Evolutionary conservation across 1,140 invertebrate genomes (phyloP).

Genomic region (Portunus trituberculatus): DNA sequence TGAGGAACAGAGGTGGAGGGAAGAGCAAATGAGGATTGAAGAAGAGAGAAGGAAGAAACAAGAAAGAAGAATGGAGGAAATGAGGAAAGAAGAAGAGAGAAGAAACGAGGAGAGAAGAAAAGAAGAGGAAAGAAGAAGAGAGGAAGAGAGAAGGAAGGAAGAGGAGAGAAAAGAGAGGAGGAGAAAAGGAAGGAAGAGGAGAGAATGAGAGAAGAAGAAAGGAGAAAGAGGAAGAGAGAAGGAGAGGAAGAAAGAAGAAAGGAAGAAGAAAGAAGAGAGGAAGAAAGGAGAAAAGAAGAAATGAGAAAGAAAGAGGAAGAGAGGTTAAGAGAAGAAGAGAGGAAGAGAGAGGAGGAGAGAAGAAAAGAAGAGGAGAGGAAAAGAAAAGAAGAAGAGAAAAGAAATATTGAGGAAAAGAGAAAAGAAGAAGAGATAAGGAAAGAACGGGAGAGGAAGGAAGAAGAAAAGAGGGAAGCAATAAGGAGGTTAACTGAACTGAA

Average conservation of each 20-base stretch:
- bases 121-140: slow-evolving; percentile 45
- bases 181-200: slow-evolving; percentile 15
- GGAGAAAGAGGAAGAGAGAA: neutral
- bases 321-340: slow-evolving; percentile 32
- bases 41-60: slow-evolving; percentile 24
- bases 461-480: neutral
- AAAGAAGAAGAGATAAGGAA: slow-evolving; percentile 50
- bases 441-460: slow-evolving; percentile 39
- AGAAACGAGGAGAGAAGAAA: slow-evolving; percentile 31
- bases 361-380: neutral
- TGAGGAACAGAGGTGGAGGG: neutral
- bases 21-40: slow-evolving; percentile 36
- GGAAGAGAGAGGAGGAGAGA: slow-evolving; percentile 42
- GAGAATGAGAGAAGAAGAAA: neutral
- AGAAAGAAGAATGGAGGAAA: slow-evolving; percentile 25
- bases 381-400: slow-evolving; percentile 14
- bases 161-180: slow-evolving; percentile 44
- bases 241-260: neutral
- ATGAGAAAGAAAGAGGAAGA: slow-evolving; percentile 17
- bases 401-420: slow-evolving; percentile 55
- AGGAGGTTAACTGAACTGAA: slow-evolving; percentile 49
- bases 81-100: neutral
- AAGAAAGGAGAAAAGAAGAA: slow-evolving; percentile 6
- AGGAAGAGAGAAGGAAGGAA: slow-evolving; percentile 40
- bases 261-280: slow-evolving; percentile 18